Percentiles rank a stretch among this genome's conserved stretches.
Evolutionary conservation across 37 sponge, comb jelly and placozoan genomes (phyloP).

Genomic region (Beroe forskalii): DNA sequence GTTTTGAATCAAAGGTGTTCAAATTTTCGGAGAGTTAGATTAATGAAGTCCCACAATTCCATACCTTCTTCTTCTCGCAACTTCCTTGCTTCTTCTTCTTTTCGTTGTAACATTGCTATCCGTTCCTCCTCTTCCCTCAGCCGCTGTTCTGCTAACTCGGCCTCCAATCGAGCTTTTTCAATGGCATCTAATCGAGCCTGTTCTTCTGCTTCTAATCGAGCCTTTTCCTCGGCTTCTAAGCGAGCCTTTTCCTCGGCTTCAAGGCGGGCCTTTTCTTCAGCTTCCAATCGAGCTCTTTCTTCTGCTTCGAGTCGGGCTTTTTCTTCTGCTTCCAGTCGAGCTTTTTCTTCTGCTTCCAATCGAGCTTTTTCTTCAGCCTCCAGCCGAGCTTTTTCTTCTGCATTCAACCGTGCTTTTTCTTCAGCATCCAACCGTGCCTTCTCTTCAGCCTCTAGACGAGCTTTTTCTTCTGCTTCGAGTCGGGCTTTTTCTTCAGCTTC

Average conservation of each 20-base stretch:
- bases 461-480: constrained; percentile 19
- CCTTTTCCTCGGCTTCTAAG: neutral
- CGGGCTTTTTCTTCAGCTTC: constrained; percentile 33
- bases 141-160: neutral
- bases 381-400: neutral
- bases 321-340: constrained; percentile 15
- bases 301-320: neutral
- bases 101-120: constrained; percentile 19
- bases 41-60: no score
- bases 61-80: constrained; percentile 47
- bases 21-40: no score
- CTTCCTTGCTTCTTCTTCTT: neutral
- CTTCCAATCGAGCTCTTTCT: constrained; percentile 32
- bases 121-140: constrained; percentile 45
- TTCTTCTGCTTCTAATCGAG: constrained; percentile 16
- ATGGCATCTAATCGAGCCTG: neutral
- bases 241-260: constrained; percentile 29
- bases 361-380: neutral
- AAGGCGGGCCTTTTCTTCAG: neutral
- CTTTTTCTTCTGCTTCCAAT: constrained; percentile 25
- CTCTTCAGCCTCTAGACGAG: neutral
- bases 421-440: neutral
- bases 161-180: constrained; percentile 1
- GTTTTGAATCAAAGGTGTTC: no score
- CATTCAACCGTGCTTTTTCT: neutral